Evolutionary conservation across 2,888 invertebrate species (phyloP), one percentile per base, ranked within the genome.

Genomic region (Zaprionus obscuricornis): DNA sequence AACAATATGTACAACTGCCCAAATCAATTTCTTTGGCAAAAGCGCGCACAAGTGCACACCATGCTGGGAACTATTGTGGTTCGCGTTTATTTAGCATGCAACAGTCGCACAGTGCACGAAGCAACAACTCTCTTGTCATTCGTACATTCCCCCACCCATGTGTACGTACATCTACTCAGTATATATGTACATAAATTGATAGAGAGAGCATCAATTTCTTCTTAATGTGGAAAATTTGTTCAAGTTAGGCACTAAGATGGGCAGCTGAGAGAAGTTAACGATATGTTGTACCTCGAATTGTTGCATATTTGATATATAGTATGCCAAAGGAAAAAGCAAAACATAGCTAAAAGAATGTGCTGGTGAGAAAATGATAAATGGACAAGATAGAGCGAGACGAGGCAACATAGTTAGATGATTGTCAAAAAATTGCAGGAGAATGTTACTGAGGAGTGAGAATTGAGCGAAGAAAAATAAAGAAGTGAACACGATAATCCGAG

Each of bases 41-140:
- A 52, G 52, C 58, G 52, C 26, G 33, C 43, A 39, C 73, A 73
- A 63, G 42, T 66, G 70, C 42, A 64, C 45, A 71, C 63, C 59
- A 58, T 56, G 52, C 59, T 54, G 59, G 54, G 57, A 59, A 64
- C 63, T 51, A 56, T 49, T 51, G 68, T 64, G 71, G 74, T 82
- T 82, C 76, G 67, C 56, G 58, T 66, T 76, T 79, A 82, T 82
- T 82, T 82, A 82, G 79, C 63, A 42, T 36, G 27, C 31, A 64
- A 47, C 40, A 17, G 20, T 3, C 34, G 0, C 7, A 29, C 7
- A 8, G 8, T 3, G 7, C 10, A 10, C 6, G 10, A 8, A 5
- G 29, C 7, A 3, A 29, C 29, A 29, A 3, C 22, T 22, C 4
- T 22, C 7, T 7, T 22, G 22, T n/a, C n/a, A n/a, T n/a, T n/a